phyloP scores from a whole-genome alignment of 23 tunicate genomes.

The Clavelina lepadiformis region DNA sequence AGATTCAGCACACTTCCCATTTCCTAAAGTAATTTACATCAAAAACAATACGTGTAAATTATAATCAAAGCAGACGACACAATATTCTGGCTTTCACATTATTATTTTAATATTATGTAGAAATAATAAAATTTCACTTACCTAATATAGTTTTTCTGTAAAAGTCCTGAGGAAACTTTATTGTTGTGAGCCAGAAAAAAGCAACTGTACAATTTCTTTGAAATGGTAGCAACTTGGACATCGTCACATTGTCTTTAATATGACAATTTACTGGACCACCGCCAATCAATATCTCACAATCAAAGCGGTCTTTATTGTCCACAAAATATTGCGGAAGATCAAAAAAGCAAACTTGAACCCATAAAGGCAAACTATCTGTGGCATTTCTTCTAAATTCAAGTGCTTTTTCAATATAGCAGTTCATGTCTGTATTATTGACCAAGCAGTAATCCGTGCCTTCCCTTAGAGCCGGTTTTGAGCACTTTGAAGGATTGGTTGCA shows the following conservation, averaged over 20 bases:
- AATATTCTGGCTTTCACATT: neutral
- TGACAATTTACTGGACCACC: conserved; percentile 9
- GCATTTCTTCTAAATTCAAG: conserved; percentile 1
- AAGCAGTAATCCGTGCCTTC: conserved; percentile 16
- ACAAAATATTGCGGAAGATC: conserved; percentile 3
- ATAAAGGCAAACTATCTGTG: neutral
- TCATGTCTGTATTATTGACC: neutral
- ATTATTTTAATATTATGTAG: too few species aligned
- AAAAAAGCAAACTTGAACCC: conserved; percentile 27
- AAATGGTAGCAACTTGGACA: neutral
- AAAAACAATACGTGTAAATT: too few species aligned
- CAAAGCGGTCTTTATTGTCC: neutral
- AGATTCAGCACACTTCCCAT: neutral
- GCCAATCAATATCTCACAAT: neutral
- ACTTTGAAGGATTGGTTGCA: too few species aligned
- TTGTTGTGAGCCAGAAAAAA: neutral
- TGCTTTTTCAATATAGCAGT: conserved; percentile 3
- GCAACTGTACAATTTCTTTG: neutral
- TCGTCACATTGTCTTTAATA: neutral
- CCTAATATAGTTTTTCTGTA: neutral
- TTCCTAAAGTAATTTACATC: too few species aligned
- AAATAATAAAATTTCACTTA: too few species aligned
- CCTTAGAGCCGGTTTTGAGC: too few species aligned
- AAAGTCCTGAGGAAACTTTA: neutral
- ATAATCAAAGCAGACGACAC: too few species aligned